Conservation (phyloP, 2,888 invertebrate species). For the Himalopsyche kuldschensis region DNA sequence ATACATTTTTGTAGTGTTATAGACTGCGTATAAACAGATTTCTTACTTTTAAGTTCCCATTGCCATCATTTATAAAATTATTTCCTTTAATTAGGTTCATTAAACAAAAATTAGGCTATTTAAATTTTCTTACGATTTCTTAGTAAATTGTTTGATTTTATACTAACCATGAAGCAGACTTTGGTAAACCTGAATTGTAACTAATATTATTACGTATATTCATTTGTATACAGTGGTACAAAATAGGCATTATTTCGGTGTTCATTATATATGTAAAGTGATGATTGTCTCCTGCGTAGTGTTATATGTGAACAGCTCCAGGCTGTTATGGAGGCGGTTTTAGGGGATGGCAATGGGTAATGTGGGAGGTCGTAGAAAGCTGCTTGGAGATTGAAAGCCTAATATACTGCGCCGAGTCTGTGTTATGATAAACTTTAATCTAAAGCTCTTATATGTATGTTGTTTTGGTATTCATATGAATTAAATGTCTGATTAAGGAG, state of each 20-base stretch:
- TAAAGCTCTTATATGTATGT: not conserved
- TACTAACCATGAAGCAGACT: not conserved
- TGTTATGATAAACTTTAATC: not conserved
- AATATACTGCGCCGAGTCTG: not conserved
- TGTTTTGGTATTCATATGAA: not conserved
- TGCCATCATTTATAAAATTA: too few species aligned
- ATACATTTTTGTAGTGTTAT: too few species aligned
- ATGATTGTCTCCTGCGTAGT: constrained; percentile 24
- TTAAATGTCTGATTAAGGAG: too few species aligned
- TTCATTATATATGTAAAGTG: constrained; percentile 38
- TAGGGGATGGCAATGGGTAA: not conserved
- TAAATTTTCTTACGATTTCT: not conserved
- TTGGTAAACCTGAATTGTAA: not conserved
- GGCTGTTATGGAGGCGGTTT: constrained; percentile 13
- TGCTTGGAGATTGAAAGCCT: not conserved
- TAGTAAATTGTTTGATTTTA: not conserved
- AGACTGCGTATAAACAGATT: too few species aligned
- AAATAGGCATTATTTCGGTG: constrained; percentile 22
- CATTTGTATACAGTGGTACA: not conserved
- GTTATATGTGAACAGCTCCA: constrained; percentile 11
- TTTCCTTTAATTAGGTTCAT: too few species aligned
- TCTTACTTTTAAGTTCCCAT: too few species aligned
- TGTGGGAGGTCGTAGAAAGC: not conserved
- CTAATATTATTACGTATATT: not conserved
- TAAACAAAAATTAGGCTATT: too few species aligned